Evolutionary conservation across 2,888 invertebrate species (phyloP).

Genomic region (Napeogenes sylphis): DNA sequence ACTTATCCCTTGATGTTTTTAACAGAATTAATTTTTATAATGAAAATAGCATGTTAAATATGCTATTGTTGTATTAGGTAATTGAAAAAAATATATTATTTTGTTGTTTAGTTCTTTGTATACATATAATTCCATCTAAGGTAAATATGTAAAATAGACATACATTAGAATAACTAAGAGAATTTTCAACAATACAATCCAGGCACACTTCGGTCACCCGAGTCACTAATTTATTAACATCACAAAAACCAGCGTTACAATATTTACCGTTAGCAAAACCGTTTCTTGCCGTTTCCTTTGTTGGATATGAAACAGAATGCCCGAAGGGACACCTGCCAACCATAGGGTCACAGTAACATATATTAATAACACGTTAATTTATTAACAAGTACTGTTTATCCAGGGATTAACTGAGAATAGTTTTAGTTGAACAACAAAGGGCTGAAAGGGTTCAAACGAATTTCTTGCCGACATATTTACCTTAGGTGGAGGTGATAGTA

Average conservation of each 20-base stretch:
- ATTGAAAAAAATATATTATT: no score
- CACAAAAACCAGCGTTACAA: constrained; percentile 65
- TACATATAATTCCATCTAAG: no score
- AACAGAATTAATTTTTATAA: no score
- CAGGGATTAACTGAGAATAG: constrained; percentile 77
- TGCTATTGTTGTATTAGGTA: no score
- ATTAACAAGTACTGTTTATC: constrained; percentile 77
- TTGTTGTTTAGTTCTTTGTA: no score
- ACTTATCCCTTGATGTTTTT: no score
- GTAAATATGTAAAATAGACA: neutral
- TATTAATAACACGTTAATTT: constrained; percentile 78
- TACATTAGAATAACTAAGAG: constrained; percentile 24
- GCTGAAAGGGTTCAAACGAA: constrained; percentile 75
- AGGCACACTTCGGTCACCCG: constrained; percentile 54
- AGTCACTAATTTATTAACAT: constrained; percentile 61
- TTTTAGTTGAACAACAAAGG: constrained; percentile 78
- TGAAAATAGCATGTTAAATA: neutral
- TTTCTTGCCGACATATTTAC: constrained; percentile 78
- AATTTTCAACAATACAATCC: constrained; percentile 40
- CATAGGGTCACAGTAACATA: constrained; percentile 71
- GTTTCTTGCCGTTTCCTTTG: constrained; percentile 70
- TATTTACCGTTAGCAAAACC: constrained; percentile 70
- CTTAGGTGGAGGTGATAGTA: constrained; percentile 76
- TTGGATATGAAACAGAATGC: constrained; percentile 58
- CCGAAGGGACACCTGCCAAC: constrained; percentile 72